Conservation (phyloP, 2,888 invertebrate species). For the Diaphora mendica region DNA sequence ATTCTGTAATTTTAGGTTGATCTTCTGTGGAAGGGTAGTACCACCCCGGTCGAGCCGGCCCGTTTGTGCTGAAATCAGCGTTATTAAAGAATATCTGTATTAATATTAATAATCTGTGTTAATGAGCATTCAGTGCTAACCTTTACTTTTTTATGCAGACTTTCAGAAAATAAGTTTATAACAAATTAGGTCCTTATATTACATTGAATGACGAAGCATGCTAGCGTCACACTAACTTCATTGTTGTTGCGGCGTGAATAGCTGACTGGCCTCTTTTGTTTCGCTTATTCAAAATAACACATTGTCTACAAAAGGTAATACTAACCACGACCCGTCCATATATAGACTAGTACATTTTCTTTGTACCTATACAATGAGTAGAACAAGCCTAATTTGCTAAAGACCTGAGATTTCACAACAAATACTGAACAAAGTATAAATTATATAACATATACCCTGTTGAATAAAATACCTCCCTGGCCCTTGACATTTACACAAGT, state of each 20-base stretch:
- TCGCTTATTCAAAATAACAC: constrained; percentile 61
- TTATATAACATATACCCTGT: background rate
- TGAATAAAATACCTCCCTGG: background rate
- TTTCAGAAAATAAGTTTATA: constrained; percentile 2
- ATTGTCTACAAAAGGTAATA: constrained; percentile 59
- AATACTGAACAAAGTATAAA: background rate
- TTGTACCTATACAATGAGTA: background rate
- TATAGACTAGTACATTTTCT: constrained; percentile 35
- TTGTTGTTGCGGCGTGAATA: constrained; percentile 63
- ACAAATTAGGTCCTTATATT: constrained; percentile 31
- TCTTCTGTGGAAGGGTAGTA: no score
- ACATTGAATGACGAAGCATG: constrained; percentile 46
- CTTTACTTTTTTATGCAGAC: background rate
- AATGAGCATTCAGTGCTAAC: background rate
- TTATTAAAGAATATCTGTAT: background rate
- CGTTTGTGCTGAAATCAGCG: no score
- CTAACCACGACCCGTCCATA: constrained; percentile 44
- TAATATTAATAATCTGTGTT: background rate
- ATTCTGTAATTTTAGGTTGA: no score
- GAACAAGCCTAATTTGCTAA: background rate
- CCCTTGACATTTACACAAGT: background rate
- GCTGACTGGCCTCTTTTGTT: constrained; percentile 67
- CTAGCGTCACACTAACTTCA: constrained; percentile 49
- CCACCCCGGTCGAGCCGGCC: no score
- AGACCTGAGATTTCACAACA: background rate